A percentile compares a stretch with the other conserved stretches of the same genome.
These are phyloP conservation scores for Galeruca laticollis DNA, from an alignment of 2,888 invertebrate genomes.

Conservation along the genomic window DNA sequence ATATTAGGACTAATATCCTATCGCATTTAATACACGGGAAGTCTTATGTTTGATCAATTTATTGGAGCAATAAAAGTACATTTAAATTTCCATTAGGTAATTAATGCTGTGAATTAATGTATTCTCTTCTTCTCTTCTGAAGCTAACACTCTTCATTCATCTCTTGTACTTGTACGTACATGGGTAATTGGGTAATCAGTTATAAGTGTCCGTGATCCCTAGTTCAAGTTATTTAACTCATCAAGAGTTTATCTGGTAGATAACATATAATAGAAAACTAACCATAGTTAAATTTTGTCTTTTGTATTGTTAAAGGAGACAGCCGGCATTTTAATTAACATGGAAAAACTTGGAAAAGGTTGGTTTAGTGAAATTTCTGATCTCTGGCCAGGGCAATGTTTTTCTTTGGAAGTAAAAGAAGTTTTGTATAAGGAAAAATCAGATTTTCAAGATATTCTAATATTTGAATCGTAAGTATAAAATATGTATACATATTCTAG, in stretches of 20 bases:
- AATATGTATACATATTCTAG: constrained; percentile 55
- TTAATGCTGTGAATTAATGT: too few species aligned
- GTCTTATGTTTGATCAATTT: neutral
- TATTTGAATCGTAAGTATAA: constrained; percentile 68
- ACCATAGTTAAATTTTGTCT: neutral
- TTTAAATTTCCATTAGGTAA: neutral
- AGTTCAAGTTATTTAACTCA: neutral
- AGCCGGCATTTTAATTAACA: constrained; percentile 35
- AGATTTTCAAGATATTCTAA: constrained; percentile 85
- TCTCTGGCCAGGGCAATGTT: constrained; percentile 91
- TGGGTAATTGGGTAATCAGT: neutral
- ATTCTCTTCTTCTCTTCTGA: neutral
- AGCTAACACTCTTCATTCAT: neutral
- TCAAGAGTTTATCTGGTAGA: neutral
- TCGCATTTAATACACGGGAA: neutral
- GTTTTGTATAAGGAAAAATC: constrained; percentile 85
- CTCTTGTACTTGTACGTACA: neutral
- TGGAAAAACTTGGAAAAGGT: constrained; percentile 74
- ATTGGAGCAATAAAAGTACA: neutral
- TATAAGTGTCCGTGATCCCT: neutral
- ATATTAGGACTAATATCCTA: neutral
- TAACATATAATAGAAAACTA: neutral
- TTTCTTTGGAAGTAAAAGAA: constrained; percentile 86
- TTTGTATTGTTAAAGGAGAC: neutral
- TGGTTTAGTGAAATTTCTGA: constrained; percentile 96